These are phyloP conservation scores for Caenorhabditis drosophilae DNA, from an alignment of 2,888 invertebrate species.

Conservation along the genomic window DNA sequence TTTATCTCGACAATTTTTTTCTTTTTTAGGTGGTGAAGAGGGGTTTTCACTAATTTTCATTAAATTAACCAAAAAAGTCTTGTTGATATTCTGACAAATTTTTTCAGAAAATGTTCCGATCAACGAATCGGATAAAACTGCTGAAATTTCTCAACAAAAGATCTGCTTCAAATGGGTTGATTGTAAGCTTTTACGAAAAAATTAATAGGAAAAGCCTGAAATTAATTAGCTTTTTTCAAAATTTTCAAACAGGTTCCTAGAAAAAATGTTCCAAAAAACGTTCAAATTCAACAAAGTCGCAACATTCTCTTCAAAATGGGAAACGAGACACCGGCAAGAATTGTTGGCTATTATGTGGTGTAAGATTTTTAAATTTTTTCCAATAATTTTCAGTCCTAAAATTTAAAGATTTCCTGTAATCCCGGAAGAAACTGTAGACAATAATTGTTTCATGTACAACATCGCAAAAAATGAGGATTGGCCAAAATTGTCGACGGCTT, in stretches of 20 bases:
- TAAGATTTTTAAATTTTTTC: conserved; percentile 23
- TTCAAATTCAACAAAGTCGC: conserved; percentile 38
- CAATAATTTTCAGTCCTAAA: not conserved
- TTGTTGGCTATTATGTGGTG: conserved; percentile 63
- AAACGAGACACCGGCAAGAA: conserved; percentile 55
- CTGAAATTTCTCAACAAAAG: conserved; percentile 7
- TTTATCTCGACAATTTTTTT: too few relatives aligned
- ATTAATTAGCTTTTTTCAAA: conserved; percentile 2
- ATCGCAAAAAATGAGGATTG: conserved; percentile 65
- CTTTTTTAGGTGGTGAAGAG: too few relatives aligned
- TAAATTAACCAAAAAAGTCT: too few relatives aligned
- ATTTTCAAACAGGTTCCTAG: conserved; percentile 1
- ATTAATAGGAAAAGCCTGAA: too few relatives aligned
- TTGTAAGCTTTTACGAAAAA: conserved; percentile 14
- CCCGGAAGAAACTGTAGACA: conserved; percentile 66
- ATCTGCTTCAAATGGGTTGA: conserved; percentile 14
- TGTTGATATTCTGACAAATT: too few relatives aligned
- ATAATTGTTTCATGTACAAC: conserved; percentile 63
- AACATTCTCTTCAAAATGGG: conserved; percentile 63
- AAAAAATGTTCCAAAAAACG: conserved; percentile 16
- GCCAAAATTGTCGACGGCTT: conserved; percentile 60
- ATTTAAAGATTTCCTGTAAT: conserved; percentile 60
- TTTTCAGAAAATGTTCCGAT: conserved; percentile 30
- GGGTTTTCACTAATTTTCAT: too few relatives aligned
- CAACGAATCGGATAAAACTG: conserved; percentile 16